Percentiles rank a stretch among this genome's conserved stretches.
Evolutionary conservation across 2,888 invertebrate species (phyloP).

Genomic region (Stenodera caucasica): DNA sequence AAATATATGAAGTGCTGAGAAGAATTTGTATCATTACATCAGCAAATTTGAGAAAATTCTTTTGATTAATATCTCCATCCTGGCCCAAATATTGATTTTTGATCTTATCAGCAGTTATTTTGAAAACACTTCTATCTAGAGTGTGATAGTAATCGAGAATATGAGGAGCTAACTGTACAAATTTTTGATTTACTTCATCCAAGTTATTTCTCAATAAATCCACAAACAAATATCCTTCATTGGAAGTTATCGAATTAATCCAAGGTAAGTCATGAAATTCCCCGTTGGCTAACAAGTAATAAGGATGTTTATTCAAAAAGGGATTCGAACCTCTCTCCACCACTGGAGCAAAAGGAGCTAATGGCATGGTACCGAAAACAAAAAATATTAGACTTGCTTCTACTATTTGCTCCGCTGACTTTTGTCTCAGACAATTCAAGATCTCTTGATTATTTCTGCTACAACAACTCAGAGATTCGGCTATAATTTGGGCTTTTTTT

Average conservation of each 20-base stretch:
- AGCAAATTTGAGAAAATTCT: too few relatives aligned
- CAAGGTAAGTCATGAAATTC: slow-evolving; percentile 46
- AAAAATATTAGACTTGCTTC: slow-evolving; percentile 16
- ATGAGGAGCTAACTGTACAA: too few relatives aligned
- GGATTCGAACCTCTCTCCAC: slow-evolving; percentile 21
- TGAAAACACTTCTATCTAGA: too few relatives aligned
- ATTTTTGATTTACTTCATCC: too few relatives aligned
- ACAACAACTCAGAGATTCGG: slow-evolving; percentile 42
- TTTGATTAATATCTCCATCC: too few relatives aligned
- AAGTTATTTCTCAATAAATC: too few relatives aligned
- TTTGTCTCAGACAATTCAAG: slow-evolving; percentile 42
- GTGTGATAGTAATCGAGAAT: too few relatives aligned
- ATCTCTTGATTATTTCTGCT: slow-evolving; percentile 29
- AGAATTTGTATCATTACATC: too few relatives aligned
- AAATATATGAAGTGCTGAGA: too few relatives aligned
- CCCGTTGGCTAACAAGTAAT: slow-evolving; percentile 41
- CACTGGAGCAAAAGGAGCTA: slow-evolving; percentile 45
- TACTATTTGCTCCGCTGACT: slow-evolving; percentile 40
- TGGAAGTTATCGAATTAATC: slow-evolving; percentile 40
- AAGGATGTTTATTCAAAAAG: slow-evolving; percentile 48
- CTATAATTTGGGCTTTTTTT: slow-evolving; percentile 38
- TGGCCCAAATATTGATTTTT: too few relatives aligned
- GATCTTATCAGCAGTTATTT: too few relatives aligned
- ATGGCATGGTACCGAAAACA: slow-evolving; percentile 28
- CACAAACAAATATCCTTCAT: slow-evolving; percentile 28